Evolutionary conservation across 64 coral and sea anemone species (phyloP).

Genomic region (Exaiptasia diaphana): DNA sequence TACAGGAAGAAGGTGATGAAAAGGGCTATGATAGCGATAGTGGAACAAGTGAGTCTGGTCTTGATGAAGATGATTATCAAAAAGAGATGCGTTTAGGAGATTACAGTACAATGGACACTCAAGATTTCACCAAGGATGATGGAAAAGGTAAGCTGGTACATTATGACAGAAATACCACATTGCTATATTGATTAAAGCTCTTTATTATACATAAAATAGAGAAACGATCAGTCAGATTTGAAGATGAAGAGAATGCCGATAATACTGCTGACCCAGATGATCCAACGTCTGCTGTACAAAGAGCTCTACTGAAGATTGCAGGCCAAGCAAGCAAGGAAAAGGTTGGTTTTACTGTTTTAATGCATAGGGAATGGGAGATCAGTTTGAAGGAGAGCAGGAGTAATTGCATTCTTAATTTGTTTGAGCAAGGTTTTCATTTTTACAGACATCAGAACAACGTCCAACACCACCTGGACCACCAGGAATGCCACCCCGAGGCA

Average conservation of each 20-base stretch:
- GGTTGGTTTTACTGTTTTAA: neutral
- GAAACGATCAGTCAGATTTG: slow-evolving; percentile 51
- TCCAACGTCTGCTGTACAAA: slow-evolving; percentile 58
- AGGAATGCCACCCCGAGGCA: slow-evolving; percentile 61
- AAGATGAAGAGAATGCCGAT: too few relatives aligned
- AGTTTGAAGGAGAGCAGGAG: neutral
- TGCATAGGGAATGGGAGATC: neutral
- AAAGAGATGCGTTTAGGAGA: slow-evolving; percentile 17
- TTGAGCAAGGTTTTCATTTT: neutral
- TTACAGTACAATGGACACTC: neutral
- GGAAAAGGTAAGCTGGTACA: neutral
- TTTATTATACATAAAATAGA: too few relatives aligned
- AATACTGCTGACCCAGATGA: neutral
- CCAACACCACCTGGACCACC: slow-evolving; percentile 76
- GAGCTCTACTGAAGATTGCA: slow-evolving; percentile 84
- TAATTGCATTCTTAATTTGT: neutral
- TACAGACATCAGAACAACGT: neutral
- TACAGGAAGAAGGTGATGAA: slow-evolving; percentile 17
- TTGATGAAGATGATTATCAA: slow-evolving; percentile 78
- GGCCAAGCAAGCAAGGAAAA: slow-evolving; percentile 62
- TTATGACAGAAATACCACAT: neutral
- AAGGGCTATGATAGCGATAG: slow-evolving; percentile 53
- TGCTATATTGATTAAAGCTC: neutral
- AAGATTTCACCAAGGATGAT: neutral
- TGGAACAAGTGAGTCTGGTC: slow-evolving; percentile 78